A percentile compares a stretch with the other conserved stretches of the same genome.
phyloP scores from a whole-genome alignment of 2,113 vertebrate species.

The Corydoras maculifer region DNA sequence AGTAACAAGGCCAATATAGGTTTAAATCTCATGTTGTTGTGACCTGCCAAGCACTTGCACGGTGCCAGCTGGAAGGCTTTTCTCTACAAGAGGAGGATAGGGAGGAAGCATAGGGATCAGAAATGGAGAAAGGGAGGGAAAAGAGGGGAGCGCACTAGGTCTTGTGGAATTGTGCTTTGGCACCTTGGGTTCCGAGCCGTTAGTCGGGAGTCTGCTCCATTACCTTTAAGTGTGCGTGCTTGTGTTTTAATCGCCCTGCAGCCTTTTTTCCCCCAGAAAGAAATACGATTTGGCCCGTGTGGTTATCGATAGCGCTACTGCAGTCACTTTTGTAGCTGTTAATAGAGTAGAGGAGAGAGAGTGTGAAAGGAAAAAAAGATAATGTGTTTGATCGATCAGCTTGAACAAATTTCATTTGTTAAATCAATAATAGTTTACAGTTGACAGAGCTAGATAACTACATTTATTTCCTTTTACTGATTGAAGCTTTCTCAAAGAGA shows the following conservation, averaged over 20 bases:
- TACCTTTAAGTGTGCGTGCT: constrained; percentile 69
- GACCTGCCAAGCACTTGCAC: constrained; percentile 65
- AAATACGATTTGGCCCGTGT: constrained; percentile 70
- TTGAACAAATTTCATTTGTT: constrained; percentile 98
- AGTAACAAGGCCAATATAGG: constrained; percentile 68
- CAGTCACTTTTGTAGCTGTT: constrained; percentile 84
- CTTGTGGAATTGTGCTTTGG: constrained; percentile 50
- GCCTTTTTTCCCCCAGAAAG: constrained; percentile 54
- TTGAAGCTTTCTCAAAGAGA: constrained; percentile 78
- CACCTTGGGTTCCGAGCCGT: constrained; percentile 56
- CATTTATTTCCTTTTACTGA: constrained; percentile 91
- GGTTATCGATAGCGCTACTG: constrained; percentile 77
- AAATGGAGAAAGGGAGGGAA: constrained; percentile 48
- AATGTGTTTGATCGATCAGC: constrained; percentile 99
- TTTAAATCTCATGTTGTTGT: constrained; percentile 70
- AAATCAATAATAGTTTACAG: constrained; percentile 99
- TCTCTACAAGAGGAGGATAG: constrained; percentile 44
- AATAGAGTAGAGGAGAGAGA: constrained; percentile 78
- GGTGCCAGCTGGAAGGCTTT: constrained; percentile 78
- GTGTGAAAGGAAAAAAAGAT: constrained; percentile 68
- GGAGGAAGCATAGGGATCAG: constrained; percentile 36
- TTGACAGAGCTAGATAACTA: constrained; percentile 88
- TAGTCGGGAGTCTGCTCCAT: constrained; percentile 65
- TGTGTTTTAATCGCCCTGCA: constrained; percentile 60
- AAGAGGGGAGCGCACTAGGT: constrained; percentile 23